Percentiles rank a stretch among this genome's conserved stretches.
Conservation (phyloP, 2,113 vertebrate species). For the Pseudonaja textilis region DNA sequence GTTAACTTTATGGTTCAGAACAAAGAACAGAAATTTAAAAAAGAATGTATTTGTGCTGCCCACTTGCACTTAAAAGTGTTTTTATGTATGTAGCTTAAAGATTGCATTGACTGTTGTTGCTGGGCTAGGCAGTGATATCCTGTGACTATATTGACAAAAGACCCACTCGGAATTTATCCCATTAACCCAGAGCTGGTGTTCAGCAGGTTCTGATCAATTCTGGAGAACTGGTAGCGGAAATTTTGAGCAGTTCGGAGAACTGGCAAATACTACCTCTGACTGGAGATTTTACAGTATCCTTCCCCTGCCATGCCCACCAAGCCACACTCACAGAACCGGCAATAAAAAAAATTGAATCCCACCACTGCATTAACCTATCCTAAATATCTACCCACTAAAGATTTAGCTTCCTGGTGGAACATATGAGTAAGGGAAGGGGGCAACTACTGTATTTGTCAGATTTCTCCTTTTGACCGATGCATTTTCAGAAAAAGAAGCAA, state of each 20-base stretch:
- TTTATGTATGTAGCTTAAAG: conserved; percentile 45
- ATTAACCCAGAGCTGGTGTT: not conserved
- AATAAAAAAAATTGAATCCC: too few relatives aligned
- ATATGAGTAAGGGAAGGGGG: not conserved
- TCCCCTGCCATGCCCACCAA: too few relatives aligned
- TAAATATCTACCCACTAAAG: conserved; percentile 28
- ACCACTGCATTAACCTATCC: not conserved
- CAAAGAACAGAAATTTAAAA: conserved; percentile 21
- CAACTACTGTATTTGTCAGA: not conserved
- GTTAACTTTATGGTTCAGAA: conserved; percentile 47
- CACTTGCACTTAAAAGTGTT: conserved; percentile 46
- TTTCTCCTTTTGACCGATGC: conserved; percentile 1
- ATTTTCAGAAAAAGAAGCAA: not conserved
- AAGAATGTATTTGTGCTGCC: conserved; percentile 50
- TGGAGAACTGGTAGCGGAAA: too few relatives aligned
- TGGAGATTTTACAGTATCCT: too few relatives aligned
- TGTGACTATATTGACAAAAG: conserved; percentile 50
- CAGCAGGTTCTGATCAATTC: too few relatives aligned
- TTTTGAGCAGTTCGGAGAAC: too few relatives aligned
- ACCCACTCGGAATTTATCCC: conserved; percentile 42
- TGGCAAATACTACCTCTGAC: too few relatives aligned
- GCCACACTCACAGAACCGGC: too few relatives aligned
- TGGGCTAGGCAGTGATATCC: conserved; percentile 37
- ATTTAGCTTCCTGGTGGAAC: conserved; percentile 14
- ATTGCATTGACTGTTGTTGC: conserved; percentile 40